Evolutionary conservation across 2,113 vertebrate genomes (phyloP).

Genomic region (Phrynocephalus versicolor): DNA sequence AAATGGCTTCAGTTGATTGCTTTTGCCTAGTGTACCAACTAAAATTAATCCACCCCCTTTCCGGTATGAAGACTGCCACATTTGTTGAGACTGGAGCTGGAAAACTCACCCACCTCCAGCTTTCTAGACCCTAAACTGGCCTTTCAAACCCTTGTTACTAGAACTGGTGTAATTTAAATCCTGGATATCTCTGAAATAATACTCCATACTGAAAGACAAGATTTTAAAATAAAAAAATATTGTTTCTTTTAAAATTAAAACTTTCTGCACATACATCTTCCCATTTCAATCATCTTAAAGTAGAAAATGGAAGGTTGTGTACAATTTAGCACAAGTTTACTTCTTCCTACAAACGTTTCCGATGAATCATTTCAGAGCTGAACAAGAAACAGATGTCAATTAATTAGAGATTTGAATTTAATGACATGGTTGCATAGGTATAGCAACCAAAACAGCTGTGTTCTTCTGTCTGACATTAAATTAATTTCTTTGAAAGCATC

Average conservation of each 20-base stretch:
- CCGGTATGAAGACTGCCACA: too few species aligned
- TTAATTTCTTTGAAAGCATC: constrained; percentile 63
- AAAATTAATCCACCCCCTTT: too few species aligned
- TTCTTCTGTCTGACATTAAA: constrained; percentile 54
- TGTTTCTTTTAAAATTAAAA: neutral
- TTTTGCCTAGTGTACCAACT: too few species aligned
- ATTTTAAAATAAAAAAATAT: neutral
- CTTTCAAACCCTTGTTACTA: constrained; percentile 4
- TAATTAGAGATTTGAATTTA: constrained; percentile 64
- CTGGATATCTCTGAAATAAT: neutral
- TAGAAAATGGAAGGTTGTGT: constrained; percentile 44
- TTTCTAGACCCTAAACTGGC: neutral
- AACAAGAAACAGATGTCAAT: constrained; percentile 55
- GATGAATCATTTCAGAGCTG: constrained; percentile 57
- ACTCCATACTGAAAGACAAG: neutral
- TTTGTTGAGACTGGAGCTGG: too few species aligned
- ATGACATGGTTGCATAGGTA: constrained; percentile 59
- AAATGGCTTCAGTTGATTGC: neutral
- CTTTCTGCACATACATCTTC: neutral
- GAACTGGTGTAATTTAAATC: neutral
- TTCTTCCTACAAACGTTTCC: constrained; percentile 48
- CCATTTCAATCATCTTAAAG: constrained; percentile 19
- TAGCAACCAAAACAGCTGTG: constrained; percentile 48
- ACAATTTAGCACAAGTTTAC: constrained; percentile 42
- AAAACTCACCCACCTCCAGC: too few species aligned